Evolutionary conservation across 64 coral and sea anemone genomes (phyloP), one percentile per base, ranked within the genome.

Genomic region (Actinia tenebrosa): DNA sequence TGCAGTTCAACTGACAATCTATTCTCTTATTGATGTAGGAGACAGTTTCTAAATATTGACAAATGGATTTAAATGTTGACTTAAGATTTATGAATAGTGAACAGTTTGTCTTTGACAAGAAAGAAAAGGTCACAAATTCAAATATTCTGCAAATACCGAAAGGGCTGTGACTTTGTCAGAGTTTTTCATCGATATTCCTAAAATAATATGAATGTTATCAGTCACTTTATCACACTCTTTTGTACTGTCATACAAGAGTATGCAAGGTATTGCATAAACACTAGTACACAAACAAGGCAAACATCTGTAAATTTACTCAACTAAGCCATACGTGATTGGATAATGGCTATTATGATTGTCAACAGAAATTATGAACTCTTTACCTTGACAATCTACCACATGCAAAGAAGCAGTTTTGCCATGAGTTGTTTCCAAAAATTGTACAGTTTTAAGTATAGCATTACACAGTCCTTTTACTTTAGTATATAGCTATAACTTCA

Each of bases 1-100:
- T 42, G 11, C 69, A 75, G 26, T 75, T 42, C 11, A 75, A 75
- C 1, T 75, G 27, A 75, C 69, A 42, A 75, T 6, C 25, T 0
- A 16, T 42, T 75, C 25, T 72, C 3, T 75, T 75, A 75, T 75
- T 75, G 25, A 75, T 75, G 27, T 37, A 43, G 10, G 8, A 75
- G 69, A 75, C 69, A 75, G 25, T 75, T 75, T 75, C 69, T 75
- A 75, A 75, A 75, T 75, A 75, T 75, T 75, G 69, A 75, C 69
- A 75, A 75, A 43, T 75, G 69, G 69, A 27, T 75, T 15, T 75
- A 75, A 75, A 75, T 75, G 69, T 75, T 75, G 69, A 75, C 69
- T 75, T 18, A 30, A 75, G 69, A 27, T 75, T 75, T 75, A 42
- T 75, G 69, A 75, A 75, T 26, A 75, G 22, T 30, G 25, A 30